Base-by-base conservation (phyloP, 2,113 vertebrate genomes). In the Platysternon megacephalum region DNA sequence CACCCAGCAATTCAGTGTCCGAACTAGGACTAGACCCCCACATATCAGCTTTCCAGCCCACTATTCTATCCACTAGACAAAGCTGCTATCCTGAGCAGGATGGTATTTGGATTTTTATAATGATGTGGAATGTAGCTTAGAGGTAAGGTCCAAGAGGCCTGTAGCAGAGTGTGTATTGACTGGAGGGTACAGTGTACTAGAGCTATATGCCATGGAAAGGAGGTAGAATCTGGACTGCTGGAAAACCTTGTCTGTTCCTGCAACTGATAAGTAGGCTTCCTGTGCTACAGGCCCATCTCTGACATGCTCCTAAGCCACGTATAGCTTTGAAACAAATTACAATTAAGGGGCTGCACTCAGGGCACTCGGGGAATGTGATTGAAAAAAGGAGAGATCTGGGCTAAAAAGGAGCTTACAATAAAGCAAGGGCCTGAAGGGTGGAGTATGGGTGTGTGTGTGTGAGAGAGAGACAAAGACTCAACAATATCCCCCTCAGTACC, bases 261-360 rank as follows among this genome's bases (percentile, higher is more conserved):
- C 90, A 96, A 94, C 12, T 46, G 74, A 56, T 97, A 95, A 97
- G 74, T 92, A 95, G 97, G 96, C 56, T 96, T 96, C 95, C 96
- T 97, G 95, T 93, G 80, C 96, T 96, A 89, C 79, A 52, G 94
- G 95, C 92, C 0, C 90, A 91, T 97, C 94, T 82, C 95, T 97
- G 96, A 94, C 90, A 6, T 94, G 93, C 94, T 95, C 79, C 81
- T 79, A 11, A 94, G 93, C 92, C n/a, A 0, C 46, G 79, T 8
- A 85, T 0, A 0, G 85, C 90, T 91, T 42, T 85, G 95, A 95
- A 96, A 95, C 92, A 89, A 97, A 93, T 79, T 92, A 53, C 78
- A 95, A 95, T 89, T 65, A 89, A 93, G 92, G 84, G 90, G 94
- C 82, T 92, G 93, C 91, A 53, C 88, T 93, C 95, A 94, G 91